phyloP scores from a whole-genome alignment of 2,888 invertebrate genomes.

The Tinea pellionella region DNA sequence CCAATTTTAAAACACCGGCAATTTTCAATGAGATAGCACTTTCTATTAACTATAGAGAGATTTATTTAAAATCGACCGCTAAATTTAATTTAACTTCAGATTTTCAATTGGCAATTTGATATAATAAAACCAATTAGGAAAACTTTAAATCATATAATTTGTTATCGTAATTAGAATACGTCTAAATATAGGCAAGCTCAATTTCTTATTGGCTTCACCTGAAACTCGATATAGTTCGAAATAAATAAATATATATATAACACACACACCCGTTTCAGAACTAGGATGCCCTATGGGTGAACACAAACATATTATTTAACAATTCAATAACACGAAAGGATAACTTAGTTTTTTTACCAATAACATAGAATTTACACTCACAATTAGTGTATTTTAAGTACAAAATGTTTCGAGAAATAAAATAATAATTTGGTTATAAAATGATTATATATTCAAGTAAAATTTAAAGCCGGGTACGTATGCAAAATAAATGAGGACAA shows the following conservation, averaged over 20 bases:
- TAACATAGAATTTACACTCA: no score
- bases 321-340: no score
- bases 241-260: no score
- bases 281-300: no score
- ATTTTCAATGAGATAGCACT: conserved; percentile 10
- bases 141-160: background rate
- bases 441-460: background rate
- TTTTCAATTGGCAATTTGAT: conserved; percentile 2
- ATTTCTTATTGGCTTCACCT: no score
- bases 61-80: conserved; percentile 2
- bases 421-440: background rate
- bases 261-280: no score
- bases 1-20: conserved; percentile 33
- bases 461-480: background rate
- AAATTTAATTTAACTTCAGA: conserved; percentile 9
- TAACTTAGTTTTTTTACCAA: no score
- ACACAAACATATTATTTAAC: no score
- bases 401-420: no score
- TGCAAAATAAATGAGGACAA: conserved; percentile 7
- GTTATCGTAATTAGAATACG: background rate
- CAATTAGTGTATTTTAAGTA: no score
- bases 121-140: background rate
- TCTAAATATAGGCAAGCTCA: no score
- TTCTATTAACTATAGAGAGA: conserved; percentile 1
- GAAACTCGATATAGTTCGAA: no score